These are phyloP conservation scores for Malthinus seriepunctatus DNA, from an alignment of 2,888 invertebrate genomes.

Conservation along the genomic window DNA sequence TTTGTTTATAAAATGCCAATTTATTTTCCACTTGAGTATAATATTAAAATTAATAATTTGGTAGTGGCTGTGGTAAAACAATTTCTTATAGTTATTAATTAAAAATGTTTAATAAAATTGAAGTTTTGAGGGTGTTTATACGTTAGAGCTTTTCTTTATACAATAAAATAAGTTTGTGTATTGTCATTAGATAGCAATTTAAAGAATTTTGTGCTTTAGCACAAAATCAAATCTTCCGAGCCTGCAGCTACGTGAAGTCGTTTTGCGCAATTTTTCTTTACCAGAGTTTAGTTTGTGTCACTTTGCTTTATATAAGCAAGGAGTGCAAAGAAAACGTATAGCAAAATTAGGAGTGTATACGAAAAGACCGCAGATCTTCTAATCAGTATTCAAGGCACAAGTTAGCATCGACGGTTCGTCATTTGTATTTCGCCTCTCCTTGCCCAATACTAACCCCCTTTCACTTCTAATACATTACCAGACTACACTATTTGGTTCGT, in stretches of 20 bases:
- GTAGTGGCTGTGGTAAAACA: no score
- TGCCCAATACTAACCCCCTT: conserved; percentile 23
- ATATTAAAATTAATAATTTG: no score
- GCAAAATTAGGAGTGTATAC: conserved; percentile 37
- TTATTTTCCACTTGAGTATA: no score
- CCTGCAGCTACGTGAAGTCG: conserved; percentile 35
- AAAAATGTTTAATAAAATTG: neutral
- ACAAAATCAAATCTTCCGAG: conserved; percentile 38
- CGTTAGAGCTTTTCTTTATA: conserved; percentile 30
- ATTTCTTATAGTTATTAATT: no score
- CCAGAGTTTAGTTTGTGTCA: conserved; percentile 38
- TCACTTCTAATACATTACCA: conserved; percentile 24
- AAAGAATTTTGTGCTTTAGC: conserved; percentile 34
- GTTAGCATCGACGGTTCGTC: conserved; percentile 45
- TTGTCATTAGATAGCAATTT: conserved; percentile 36
- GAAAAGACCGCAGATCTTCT: conserved; percentile 39
- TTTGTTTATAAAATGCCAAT: no score
- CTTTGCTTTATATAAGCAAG: conserved; percentile 22
- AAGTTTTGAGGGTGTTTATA: neutral
- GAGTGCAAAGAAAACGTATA: conserved; percentile 16
- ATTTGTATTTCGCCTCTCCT: conserved; percentile 42
- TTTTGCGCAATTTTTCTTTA: conserved; percentile 36
- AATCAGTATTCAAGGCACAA: conserved; percentile 43
- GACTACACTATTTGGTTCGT: conserved; percentile 21
- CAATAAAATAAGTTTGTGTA: conserved; percentile 32